Conservation (phyloP, 1,140 invertebrate species). For the Aphis craccivora region DNA sequence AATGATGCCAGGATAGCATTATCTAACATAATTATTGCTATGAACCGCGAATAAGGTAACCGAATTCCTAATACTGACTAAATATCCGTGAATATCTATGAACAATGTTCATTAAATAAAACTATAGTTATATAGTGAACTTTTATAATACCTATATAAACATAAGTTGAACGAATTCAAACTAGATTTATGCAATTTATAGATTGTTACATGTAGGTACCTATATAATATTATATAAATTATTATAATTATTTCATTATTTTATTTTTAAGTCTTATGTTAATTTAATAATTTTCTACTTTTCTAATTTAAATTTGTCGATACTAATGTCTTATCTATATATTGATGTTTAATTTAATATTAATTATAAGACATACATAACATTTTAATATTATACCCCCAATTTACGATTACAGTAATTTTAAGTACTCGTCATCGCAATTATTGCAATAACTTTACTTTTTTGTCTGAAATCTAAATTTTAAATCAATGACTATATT, state of each 20-base stretch:
- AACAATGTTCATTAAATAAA: neutral
- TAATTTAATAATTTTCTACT: too few relatives aligned
- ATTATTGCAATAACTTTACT: neutral
- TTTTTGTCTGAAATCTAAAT: neutral
- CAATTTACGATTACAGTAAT: neutral
- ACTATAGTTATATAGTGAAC: neutral
- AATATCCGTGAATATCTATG: neutral
- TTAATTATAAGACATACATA: neutral
- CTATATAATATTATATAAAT: neutral
- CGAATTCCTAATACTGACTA: neutral
- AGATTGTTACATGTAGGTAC: neutral
- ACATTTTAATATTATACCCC: neutral
- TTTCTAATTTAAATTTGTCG: too few relatives aligned
- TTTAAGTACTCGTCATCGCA: neutral
- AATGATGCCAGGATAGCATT: slow-evolving; percentile 79
- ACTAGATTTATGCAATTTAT: neutral
- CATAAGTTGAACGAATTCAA: neutral
- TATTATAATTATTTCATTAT: neutral
- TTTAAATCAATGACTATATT: neutral
- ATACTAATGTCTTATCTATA: too few relatives aligned
- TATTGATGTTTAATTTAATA: neutral
- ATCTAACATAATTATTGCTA: slow-evolving; percentile 80
- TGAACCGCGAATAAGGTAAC: slow-evolving; percentile 66
- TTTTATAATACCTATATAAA: neutral
- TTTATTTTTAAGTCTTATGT: neutral